Base-by-base conservation (phyloP, 2,797 vertebrate genomes). In the Tiaroga cobitis region DNA sequence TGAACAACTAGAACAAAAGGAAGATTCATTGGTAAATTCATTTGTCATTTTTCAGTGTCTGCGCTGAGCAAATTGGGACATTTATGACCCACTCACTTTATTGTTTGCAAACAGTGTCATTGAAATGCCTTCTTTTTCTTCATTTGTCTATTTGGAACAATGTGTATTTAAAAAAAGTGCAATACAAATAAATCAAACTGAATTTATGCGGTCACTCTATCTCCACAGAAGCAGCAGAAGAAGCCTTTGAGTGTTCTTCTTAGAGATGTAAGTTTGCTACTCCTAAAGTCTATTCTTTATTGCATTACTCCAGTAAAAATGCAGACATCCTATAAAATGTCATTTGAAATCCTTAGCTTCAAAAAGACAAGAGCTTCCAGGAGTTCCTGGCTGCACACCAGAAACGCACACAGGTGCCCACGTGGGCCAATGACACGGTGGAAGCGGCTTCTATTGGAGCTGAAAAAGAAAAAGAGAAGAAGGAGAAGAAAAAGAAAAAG, bases 341-440 rank as follows among this genome's bases (percentile, higher is more conserved):
- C 18, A 73, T 69, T 29, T 83, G n/a, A 78, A 19, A 88, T 54
- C 77, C 34, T 87, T 93, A 99, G 97, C 92, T 99, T 87, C 93
- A 97, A 90, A 91, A 94, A 41, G 97, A 99, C 24, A 69, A 95
- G 4, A 92, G 90, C 6, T 99, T 99, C 91, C 95, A 94, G 91
- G 98, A 99, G 93, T 99, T 99, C 89, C 88, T 99, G 72, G 95
- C 95, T 1, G 96, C 97, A 37, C 97, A 99, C 91, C 96, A 97
- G 94, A 98, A 95, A 80, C 93, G 98, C 34, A 94, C 92, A 18
- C 95, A 97, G 89, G 96, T 89, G 1, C 96, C 95, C 43, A 97
- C 96, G 0, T 99, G 98, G 98, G 94, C 95, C 0, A 99, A 99
- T 0, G 98, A 99, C 61, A 93, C 92, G 0, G 82, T 94, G 81